A percentile compares a stretch with the other conserved stretches of the same genome.
Evolutionary conservation across 2,113 vertebrate species (phyloP).

Genomic region (Ceratotherium simum): DNA sequence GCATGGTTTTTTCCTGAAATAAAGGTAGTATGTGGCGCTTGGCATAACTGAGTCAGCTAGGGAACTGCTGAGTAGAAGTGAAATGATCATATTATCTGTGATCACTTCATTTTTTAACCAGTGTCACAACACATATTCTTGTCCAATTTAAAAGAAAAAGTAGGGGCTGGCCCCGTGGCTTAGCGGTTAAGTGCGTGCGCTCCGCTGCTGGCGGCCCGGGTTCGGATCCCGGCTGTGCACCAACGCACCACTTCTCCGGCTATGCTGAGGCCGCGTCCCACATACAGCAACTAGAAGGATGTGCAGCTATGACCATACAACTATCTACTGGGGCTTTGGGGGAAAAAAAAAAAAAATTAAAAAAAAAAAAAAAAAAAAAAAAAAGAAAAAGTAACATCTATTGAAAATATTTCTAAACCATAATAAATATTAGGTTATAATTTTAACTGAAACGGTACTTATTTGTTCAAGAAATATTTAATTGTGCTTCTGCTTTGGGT

Average conservation of each 20-base stretch:
- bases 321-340: too few relatives aligned
- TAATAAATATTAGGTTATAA: not conserved
- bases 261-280: too few relatives aligned
- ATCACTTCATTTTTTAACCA: not conserved
- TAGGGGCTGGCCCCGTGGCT: too few relatives aligned
- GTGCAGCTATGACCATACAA: too few relatives aligned
- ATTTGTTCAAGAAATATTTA: not conserved
- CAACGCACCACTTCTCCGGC: too few relatives aligned
- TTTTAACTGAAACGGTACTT: slow-evolving; percentile 13
- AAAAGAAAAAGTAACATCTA: not conserved
- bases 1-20: not conserved
- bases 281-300: too few relatives aligned
- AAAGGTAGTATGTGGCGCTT: not conserved
- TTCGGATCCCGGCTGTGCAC: too few relatives aligned
- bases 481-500: not conserved
- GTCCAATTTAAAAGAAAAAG: not conserved
- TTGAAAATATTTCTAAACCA: not conserved
- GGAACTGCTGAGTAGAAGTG: not conserved
- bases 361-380: not conserved
- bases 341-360: not conserved
- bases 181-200: too few relatives aligned
- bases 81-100: not conserved
- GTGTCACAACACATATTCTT: not conserved
- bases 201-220: too few relatives aligned
- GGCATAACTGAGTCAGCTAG: not conserved